Percentiles rank a stretch among this genome's conserved stretches.
These are phyloP conservation scores for Temnopleurus reevesii DNA, from an alignment of 53 echinoderm and acorn worm genomes.

Conservation along the genomic window DNA sequence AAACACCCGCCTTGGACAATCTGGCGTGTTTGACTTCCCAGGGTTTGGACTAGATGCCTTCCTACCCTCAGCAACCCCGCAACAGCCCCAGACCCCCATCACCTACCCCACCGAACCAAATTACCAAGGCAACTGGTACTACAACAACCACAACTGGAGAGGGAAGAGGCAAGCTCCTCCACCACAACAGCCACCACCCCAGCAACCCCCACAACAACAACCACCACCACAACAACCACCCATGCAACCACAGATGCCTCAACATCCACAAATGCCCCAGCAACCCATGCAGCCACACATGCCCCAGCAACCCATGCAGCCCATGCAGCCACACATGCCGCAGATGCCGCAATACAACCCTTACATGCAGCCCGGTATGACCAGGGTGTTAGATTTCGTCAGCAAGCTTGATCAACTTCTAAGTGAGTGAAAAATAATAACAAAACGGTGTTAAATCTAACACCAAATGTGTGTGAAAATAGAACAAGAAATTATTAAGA, in stretches of 20 bases:
- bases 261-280: not conserved
- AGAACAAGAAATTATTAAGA: no score
- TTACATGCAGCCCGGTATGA: no score
- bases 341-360: not conserved
- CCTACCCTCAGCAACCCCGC: not conserved
- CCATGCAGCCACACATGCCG: not conserved
- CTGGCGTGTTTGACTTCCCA: conserved; percentile 3
- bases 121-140: not conserved
- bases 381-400: no score
- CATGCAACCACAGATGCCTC: not conserved
- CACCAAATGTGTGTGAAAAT: no score
- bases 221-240: not conserved
- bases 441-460: no score
- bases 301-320: not conserved
- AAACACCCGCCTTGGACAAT: not conserved
- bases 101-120: not conserved
- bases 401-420: no score
- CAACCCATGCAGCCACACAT: not conserved
- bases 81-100: not conserved
- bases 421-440: no score
- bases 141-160: not conserved
- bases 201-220: not conserved
- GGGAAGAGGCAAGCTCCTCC: not conserved
- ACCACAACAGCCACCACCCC: not conserved
- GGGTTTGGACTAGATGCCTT: conserved; percentile 22